Evolutionary conservation across 2,888 invertebrate genomes (phyloP).

Genomic region (Melieria picta): DNA sequence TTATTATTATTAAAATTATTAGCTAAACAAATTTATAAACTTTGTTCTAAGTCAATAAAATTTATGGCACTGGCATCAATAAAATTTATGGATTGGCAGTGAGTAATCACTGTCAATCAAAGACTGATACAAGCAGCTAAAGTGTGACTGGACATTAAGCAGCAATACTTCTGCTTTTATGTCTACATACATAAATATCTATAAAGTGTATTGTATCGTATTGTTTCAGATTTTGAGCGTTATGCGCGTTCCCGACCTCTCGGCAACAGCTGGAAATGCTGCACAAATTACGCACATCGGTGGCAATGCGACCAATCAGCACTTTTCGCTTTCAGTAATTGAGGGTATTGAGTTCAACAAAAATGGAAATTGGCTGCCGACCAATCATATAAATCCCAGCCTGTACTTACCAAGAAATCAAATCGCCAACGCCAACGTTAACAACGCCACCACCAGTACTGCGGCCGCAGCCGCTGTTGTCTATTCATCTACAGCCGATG

Average conservation of each 20-base stretch:
- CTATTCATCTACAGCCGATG: conserved; percentile 42
- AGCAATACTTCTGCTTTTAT: too few species aligned
- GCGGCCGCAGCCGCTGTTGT: conserved; percentile 15
- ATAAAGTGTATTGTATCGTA: not conserved
- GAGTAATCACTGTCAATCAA: too few species aligned
- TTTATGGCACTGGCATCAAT: too few species aligned
- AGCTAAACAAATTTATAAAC: too few species aligned
- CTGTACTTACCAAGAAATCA: not conserved
- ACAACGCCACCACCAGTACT: not conserved
- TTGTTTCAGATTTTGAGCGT: conserved; percentile 37
- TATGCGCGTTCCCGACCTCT: conserved; percentile 47
- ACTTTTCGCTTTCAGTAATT: not conserved
- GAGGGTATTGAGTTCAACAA: conserved; percentile 18
- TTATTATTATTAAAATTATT: too few species aligned
- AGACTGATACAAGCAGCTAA: too few species aligned
- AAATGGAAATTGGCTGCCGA: conserved; percentile 9
- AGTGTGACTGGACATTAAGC: too few species aligned
- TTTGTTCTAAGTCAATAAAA: too few species aligned
- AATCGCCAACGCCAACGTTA: not conserved
- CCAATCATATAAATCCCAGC: not conserved
- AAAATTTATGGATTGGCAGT: too few species aligned
- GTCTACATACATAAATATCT: not conserved
- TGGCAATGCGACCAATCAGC: conserved; percentile 33
- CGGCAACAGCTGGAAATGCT: conserved; percentile 46
- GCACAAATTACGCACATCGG: conserved; percentile 37